These are phyloP conservation scores for Oreochromis aureus DNA, from an alignment of 2,113 vertebrate genomes.

Conservation along the genomic window DNA sequence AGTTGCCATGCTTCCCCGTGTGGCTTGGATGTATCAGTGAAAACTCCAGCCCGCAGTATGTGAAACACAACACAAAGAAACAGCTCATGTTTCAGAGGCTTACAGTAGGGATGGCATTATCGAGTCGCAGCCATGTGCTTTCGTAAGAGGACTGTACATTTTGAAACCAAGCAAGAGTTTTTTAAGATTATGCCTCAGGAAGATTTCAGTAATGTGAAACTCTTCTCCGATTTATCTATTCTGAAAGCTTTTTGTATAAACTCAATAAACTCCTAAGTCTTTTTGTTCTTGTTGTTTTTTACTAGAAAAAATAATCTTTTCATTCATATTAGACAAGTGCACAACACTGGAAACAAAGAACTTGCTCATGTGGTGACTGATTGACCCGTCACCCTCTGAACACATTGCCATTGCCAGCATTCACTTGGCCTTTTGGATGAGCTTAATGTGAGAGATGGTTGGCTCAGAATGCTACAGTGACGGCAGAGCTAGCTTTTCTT, in stretches of 20 bases:
- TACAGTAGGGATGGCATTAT: neutral
- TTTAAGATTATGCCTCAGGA: constrained; percentile 20
- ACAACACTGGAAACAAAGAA: neutral
- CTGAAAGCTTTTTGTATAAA: neutral
- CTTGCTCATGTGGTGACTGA: constrained; percentile 12
- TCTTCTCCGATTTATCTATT: neutral
- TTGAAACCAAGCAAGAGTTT: neutral
- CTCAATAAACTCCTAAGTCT: neutral
- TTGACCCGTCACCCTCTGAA: constrained; percentile 21
- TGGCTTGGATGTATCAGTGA: neutral
- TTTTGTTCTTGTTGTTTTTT: neutral
- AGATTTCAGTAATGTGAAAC: constrained; percentile 13
- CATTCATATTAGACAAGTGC: neutral
- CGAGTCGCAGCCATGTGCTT: constrained; percentile 1
- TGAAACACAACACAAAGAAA: neutral
- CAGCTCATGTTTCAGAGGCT: neutral
- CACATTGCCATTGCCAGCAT: neutral
- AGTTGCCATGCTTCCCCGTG: neutral
- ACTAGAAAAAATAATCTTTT: constrained; percentile 19
- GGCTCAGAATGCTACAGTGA: constrained; percentile 14
- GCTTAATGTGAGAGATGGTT: constrained; percentile 12
- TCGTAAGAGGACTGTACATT: constrained; percentile 8
- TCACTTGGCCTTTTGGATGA: neutral
- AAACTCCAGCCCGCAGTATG: neutral
- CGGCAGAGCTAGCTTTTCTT: neutral